These are phyloP conservation scores for Lamellibrachia columna DNA, from an alignment of 2,888 invertebrate species.

Conservation along the genomic window DNA sequence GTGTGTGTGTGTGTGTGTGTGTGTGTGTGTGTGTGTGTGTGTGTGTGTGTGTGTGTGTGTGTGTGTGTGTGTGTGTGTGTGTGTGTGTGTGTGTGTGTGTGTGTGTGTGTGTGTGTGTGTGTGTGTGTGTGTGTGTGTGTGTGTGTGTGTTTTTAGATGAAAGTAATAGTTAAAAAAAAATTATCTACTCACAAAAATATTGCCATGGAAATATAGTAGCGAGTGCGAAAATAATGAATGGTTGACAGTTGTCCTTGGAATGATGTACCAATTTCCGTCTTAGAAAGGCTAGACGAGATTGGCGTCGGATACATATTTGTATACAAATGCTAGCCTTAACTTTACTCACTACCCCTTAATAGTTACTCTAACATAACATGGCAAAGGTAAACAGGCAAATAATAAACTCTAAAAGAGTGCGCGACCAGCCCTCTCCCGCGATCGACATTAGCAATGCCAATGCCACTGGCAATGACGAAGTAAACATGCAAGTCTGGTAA, in stretches of 20 bases:
- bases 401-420: neutral
- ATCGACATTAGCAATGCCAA: neutral
- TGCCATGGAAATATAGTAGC: no score
- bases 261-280: no score
- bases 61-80: no score
- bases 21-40: no score
- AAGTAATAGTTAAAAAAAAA: no score
- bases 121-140: neutral
- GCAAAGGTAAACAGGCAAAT: neutral
- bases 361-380: neutral
- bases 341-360: neutral
- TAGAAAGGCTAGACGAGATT: neutral
- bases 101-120: no score
- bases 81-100: no score
- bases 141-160: neutral
- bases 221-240: no score
- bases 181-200: no score
- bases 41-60: no score
- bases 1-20: no score
- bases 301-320: neutral
- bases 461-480: neutral
- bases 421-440: neutral
- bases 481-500: neutral
- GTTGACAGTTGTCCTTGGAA: no score
- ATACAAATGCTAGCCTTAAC: neutral